Percentiles rank a stretch among this genome's conserved stretches.
These are phyloP conservation scores for Hippopotamus amphibius DNA, from an alignment of 2,113 vertebrate genomes.

Conservation along the genomic window DNA sequence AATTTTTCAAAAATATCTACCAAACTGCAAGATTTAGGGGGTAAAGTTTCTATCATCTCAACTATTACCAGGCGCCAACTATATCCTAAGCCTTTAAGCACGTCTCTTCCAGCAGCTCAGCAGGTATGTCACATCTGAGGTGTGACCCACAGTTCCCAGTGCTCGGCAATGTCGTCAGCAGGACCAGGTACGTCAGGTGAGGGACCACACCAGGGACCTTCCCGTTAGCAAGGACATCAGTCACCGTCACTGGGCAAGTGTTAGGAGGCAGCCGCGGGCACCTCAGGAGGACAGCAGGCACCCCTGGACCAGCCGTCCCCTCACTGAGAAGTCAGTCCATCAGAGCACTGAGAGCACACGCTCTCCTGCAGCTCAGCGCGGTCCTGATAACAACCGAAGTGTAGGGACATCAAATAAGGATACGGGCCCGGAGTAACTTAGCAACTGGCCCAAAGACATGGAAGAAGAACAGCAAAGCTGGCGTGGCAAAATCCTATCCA, in stretches of 20 bases:
- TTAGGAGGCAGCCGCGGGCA: background rate
- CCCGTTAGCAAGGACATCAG: background rate
- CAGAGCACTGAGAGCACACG: fast-evolving
- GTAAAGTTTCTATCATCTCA: background rate
- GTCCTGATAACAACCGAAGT: fast-evolving
- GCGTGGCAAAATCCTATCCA: fast-evolving
- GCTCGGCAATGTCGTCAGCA: background rate
- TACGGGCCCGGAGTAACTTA: background rate
- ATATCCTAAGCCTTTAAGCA: background rate
- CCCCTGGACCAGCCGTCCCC: background rate
- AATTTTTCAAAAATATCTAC: background rate
- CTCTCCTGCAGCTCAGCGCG: background rate
- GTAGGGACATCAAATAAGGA: background rate
- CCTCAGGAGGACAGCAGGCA: fast-evolving
- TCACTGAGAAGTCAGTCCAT: background rate
- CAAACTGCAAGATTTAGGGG: background rate
- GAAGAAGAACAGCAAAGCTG: background rate
- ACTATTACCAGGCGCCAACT: background rate
- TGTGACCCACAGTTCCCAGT: background rate
- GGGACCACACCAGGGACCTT: background rate
- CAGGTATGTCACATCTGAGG: fast-evolving
- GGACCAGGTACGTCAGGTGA: too few relatives aligned
- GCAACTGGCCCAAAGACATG: background rate
- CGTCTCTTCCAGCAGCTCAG: background rate
- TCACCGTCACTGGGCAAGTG: fast-evolving